Conservation (phyloP, 2,113 vertebrate genomes). For the Sula dactylatra region DNA sequence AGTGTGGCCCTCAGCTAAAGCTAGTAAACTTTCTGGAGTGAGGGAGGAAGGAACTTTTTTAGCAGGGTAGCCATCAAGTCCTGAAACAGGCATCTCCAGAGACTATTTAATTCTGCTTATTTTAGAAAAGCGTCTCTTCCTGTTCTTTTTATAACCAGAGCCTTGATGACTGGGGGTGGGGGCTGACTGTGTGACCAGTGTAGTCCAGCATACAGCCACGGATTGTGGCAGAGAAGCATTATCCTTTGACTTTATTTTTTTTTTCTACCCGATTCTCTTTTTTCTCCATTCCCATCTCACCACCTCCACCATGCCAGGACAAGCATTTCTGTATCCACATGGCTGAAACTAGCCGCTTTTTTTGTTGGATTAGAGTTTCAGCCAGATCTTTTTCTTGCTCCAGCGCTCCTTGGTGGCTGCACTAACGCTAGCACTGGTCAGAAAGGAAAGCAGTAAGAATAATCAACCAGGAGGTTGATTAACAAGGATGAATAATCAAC, state of each 20-base stretch:
- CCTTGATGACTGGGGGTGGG: neutral
- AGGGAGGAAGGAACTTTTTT: neutral
- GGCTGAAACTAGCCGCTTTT: neutral
- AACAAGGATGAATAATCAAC: neutral
- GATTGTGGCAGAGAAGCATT: neutral
- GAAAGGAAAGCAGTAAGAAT: neutral
- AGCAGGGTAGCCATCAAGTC: neutral
- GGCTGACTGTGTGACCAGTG: neutral
- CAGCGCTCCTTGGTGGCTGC: neutral
- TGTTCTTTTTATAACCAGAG: slow-evolving; percentile 8
- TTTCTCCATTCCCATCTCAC: neutral
- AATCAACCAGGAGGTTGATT: neutral
- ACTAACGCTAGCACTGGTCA: neutral
- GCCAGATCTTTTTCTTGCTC: neutral
- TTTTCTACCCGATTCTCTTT: neutral
- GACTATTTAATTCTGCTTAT: slow-evolving; percentile 33
- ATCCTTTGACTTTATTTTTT: neutral
- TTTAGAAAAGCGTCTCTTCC: slow-evolving; percentile 41
- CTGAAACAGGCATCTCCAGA: neutral
- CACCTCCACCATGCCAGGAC: neutral
- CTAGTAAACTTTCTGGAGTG: neutral
- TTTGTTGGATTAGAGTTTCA: neutral
- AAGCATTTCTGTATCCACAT: neutral
- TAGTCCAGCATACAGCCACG: neutral
- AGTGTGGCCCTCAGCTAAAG: neutral